Percentiles rank a stretch among this genome's conserved stretches.
These are phyloP conservation scores for Nyctibius grandis DNA, from an alignment of 2,797 vertebrate genomes.

Conservation along the genomic window DNA sequence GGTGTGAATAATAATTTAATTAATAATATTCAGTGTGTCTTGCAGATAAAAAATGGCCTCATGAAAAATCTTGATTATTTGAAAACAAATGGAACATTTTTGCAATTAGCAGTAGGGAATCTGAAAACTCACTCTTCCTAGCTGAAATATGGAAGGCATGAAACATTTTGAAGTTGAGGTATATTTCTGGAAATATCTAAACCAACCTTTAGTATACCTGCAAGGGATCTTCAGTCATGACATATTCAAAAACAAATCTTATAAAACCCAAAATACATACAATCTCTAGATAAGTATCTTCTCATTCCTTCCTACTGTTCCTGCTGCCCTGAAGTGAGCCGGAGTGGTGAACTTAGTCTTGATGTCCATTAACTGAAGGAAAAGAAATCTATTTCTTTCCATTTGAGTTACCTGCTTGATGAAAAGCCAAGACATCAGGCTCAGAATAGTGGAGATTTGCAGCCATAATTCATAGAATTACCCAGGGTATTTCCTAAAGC, in stretches of 20 bases:
- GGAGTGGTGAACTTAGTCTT: accelerated
- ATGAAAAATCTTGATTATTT: neutral
- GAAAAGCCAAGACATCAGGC: neutral
- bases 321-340: neutral
- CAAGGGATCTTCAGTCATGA: neutral
- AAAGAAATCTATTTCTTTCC: neutral
- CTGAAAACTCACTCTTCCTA: neutral
- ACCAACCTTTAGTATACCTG: neutral
- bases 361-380: neutral
- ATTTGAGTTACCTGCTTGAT: neutral
- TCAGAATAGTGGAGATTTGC: neutral
- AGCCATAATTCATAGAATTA: neutral
- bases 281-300: neutral
- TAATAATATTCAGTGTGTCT: neutral
- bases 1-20: neutral
- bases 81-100: neutral
- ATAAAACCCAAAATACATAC: neutral
- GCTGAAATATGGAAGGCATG: neutral
- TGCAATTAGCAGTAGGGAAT: neutral
- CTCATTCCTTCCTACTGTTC: neutral
- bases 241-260: neutral
- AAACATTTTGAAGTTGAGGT: neutral
- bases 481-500: neutral
- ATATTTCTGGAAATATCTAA: neutral
- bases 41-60: accelerated